Evolutionary conservation across 1,140 invertebrate genomes (phyloP), one percentile per base, ranked within the genome.

Genomic region (Penaeus chinensis): DNA sequence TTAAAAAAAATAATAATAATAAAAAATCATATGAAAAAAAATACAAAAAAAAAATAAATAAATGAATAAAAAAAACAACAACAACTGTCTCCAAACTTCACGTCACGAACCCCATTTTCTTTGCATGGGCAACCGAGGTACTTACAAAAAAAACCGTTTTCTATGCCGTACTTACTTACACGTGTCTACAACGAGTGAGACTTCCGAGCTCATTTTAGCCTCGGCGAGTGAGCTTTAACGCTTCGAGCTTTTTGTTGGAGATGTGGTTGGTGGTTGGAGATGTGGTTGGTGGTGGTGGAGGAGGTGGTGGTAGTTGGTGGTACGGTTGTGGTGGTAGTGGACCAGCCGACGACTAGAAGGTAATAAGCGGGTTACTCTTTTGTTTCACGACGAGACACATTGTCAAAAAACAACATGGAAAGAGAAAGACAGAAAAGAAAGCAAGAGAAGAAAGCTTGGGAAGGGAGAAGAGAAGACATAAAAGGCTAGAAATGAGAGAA

Each of bases 91-190:
- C 77, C 77, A 79, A 79, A 79, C 77, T 54, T 54, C 77, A 79
- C 77, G 77, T 79, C 77, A 79, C 77, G 54, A 79, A 79, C 77
- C 77, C 77, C 77, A 79, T 79, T 79, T 79, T 79, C 77, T 79
- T 79, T n/a, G 77, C 77, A 79, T 79, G 77, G 77, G 77, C 77
- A 79, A 79, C 77, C 77, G 77, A 79, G 77, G 77, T 79, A 79
- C 77, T 79, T 79, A 79, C 77, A 60, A 60, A 79, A 54, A 11
- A 54, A 54, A 32, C 77, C 77, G 47, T 11, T 60, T 60, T 79
- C 77, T 24, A 27, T 79, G 77, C 61, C 77, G 77, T 79, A 79
- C 77, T 79, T 79, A 79, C 77, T 60, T 60, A 27, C 61, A 60
- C 24, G 47, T 60, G 61, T 60, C 77, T 60, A 79, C 77, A 79